Base-by-base conservation (phyloP, 2,888 invertebrate species). In the Acanthosoma haemorrhoidale region DNA sequence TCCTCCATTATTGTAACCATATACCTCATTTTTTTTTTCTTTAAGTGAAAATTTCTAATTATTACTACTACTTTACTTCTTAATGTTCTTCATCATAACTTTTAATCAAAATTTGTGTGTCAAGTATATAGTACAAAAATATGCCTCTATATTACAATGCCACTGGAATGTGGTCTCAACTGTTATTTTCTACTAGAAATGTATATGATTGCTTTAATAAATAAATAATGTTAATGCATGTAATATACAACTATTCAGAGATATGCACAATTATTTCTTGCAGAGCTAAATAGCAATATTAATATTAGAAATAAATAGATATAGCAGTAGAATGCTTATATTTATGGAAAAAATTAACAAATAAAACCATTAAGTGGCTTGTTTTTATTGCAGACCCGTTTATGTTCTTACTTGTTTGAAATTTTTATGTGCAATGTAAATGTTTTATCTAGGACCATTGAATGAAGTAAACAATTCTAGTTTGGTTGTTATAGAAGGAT, bases 71-170 rank as follows among this genome's bases (percentile, higher is more conserved):
- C 39, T 18, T 41, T 38, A 38, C 31, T 31, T 29, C 39, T 18
- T 41, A 38, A 67, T 21, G 25, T 39, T 64, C 36, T 41, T 64
- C 41, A 21, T 64, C 41, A 64, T 41, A 41, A 64, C 64, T 64
- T 32, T 59, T 51, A 67, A 67, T 67, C 67, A 67, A 67, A 67
- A 67, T 67, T 38, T 64, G 38, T 64, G 67, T 67, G 57, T 67
- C 67, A 67, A 67, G 57, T 67, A 67, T 51, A 51, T 67, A 67
- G 67, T 67, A 67, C 67, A 67, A 67, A 67, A 43, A 64, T 64
- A 67, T 67, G 67, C 67, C 67, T 67, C 57, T 67, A 43, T 43
- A 67, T 67, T 67, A 15, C 34, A 32, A 32, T 57, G 31, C 67
- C 67, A 57, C 43, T 25, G 32, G 32, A 51, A 31, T 57, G 67